Conservation (phyloP, 2,113 vertebrate species). For the Chionodraco myersi region DNA sequence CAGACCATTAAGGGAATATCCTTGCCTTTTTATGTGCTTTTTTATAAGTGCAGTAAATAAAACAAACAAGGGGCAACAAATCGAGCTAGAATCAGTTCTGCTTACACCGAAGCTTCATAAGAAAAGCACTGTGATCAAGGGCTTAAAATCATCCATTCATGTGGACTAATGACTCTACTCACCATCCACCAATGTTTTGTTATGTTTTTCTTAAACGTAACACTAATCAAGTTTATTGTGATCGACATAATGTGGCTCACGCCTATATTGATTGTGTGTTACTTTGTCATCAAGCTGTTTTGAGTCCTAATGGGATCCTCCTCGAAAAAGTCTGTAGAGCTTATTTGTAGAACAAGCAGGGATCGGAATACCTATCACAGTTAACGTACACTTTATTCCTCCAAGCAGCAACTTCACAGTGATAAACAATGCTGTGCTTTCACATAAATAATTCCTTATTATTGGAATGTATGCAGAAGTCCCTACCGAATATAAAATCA, state of each 20-base stretch:
- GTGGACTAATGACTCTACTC: neutral
- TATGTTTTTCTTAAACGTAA: neutral
- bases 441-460: neutral
- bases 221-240: neutral
- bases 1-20: constrained; percentile 11
- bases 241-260: neutral
- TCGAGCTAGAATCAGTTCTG: neutral
- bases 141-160: neutral
- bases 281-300: neutral
- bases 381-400: neutral
- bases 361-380: neutral
- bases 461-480: neutral
- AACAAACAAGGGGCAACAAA: neutral
- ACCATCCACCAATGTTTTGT: neutral
- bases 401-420: neutral
- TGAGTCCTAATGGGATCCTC: neutral
- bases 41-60: neutral
- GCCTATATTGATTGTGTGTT: neutral
- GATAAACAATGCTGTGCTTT: neutral
- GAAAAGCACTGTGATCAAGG: neutral
- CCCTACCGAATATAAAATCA: neutral
- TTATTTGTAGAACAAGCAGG: neutral
- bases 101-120: neutral
- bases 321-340: neutral
- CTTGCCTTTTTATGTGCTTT: constrained; percentile 2